These are phyloP conservation scores for Dendropsophus ebraccatus DNA, from an alignment of 2,113 vertebrate genomes.

Conservation along the genomic window DNA sequence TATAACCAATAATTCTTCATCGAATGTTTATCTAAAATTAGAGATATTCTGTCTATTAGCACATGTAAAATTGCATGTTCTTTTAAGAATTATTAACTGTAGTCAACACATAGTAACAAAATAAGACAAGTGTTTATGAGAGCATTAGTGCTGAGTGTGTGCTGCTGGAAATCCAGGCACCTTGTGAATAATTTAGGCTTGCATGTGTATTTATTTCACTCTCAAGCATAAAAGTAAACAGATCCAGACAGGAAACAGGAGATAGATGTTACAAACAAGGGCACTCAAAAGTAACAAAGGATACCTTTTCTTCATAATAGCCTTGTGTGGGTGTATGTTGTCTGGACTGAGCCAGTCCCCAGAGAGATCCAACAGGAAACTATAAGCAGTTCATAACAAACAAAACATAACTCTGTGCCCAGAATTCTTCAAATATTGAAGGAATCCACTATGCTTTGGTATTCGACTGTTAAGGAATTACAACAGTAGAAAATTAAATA, in stretches of 20 bases:
- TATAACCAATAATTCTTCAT: not conserved
- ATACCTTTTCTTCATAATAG: conserved; percentile 58
- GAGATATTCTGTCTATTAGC: not conserved
- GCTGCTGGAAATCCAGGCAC: conserved; percentile 51
- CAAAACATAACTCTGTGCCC: not conserved
- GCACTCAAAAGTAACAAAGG: conserved; percentile 54
- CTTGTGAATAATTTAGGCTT: conserved; percentile 42
- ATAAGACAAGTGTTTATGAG: conserved; percentile 42
- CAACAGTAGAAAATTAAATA: not conserved
- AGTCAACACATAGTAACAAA: conserved; percentile 43
- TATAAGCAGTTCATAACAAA: conserved; percentile 33
- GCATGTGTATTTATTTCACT: conserved; percentile 55
- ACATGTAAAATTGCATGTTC: not conserved
- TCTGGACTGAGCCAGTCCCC: conserved; percentile 41
- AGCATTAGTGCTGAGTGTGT: conserved; percentile 44
- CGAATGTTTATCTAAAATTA: not conserved
- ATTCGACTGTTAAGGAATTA: not conserved
- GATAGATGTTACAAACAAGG: conserved; percentile 51
- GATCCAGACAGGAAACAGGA: conserved; percentile 38
- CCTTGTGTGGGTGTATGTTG: conserved; percentile 53
- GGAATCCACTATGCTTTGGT: not conserved
- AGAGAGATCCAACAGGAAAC: conserved; percentile 44
- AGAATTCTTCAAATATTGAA: not conserved
- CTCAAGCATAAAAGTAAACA: conserved; percentile 7
- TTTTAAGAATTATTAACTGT: conserved; percentile 25